Conservation (phyloP, 2,888 invertebrate species). For the Lymantria monacha region DNA sequence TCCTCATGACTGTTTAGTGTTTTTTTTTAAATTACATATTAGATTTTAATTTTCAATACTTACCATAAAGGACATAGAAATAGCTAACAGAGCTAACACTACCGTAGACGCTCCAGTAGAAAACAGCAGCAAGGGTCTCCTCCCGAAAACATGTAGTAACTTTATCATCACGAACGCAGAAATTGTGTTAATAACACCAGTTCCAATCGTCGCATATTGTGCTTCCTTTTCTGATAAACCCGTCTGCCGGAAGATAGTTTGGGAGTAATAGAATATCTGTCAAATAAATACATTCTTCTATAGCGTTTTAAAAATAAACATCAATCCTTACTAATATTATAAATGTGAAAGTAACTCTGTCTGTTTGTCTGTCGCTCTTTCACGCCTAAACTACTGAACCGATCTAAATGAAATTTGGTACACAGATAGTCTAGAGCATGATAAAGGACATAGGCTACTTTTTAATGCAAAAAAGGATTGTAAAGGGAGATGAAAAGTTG, state of each 20-base stretch:
- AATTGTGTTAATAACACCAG: constrained; percentile 85
- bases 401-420: too few relatives aligned
- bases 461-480: too few relatives aligned
- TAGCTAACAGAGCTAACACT: constrained; percentile 83
- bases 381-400: too few relatives aligned
- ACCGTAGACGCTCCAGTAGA: constrained; percentile 83
- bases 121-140: constrained; percentile 85
- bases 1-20: too few relatives aligned
- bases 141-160: constrained; percentile 85
- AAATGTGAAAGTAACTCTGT: too few relatives aligned
- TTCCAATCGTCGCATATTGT: constrained; percentile 90
- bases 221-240: constrained; percentile 83
- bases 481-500: too few relatives aligned
- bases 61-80: constrained; percentile 85
- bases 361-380: too few relatives aligned
- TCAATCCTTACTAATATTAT: too few relatives aligned
- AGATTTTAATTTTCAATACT: constrained; percentile 24
- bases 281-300: neutral
- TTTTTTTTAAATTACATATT: too few relatives aligned
- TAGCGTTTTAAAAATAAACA: neutral
- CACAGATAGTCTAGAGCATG: too few relatives aligned
- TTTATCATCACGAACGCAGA: constrained; percentile 86
- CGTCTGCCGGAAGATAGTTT: constrained; percentile 87
- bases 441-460: too few relatives aligned
- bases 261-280: constrained; percentile 93